Percentiles rank a stretch among this genome's conserved stretches.
phyloP scores from a whole-genome alignment of 2,797 vertebrate genomes.

The Argya squamiceps region DNA sequence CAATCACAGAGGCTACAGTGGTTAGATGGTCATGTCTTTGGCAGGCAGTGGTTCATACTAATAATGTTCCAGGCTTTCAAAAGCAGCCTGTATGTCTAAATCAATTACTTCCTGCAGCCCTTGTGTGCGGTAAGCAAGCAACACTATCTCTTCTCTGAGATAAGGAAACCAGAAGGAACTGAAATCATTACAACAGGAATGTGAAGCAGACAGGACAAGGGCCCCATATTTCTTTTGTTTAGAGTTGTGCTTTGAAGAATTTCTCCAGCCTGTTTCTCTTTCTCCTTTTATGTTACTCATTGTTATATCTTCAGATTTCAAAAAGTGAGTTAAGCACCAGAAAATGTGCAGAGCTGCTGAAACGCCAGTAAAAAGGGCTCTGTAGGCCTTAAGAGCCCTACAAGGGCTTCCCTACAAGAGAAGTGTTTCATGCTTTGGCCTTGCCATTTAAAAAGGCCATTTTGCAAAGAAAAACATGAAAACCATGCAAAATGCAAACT shows the following conservation, averaged over 20 bases:
- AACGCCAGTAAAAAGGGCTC: neutral
- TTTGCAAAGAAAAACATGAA: neutral
- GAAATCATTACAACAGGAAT: neutral
- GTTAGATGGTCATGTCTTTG: conserved; percentile 34
- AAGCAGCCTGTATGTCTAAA: conserved; percentile 52
- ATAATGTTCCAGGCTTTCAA: conserved; percentile 46
- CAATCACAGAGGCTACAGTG: neutral
- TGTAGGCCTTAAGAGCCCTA: neutral
- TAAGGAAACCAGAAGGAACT: conserved; percentile 39
- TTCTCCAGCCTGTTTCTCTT: neutral
- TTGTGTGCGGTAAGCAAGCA: neutral
- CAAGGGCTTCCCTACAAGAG: neutral
- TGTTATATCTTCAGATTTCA: conserved; percentile 40
- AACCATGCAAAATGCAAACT: neutral
- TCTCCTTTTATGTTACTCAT: conserved; percentile 28
- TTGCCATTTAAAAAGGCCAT: neutral
- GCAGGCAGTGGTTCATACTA: conserved; percentile 40
- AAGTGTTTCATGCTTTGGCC: neutral
- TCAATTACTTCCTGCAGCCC: conserved; percentile 35
- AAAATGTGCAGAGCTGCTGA: conserved; percentile 24
- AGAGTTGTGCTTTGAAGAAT: conserved; percentile 31
- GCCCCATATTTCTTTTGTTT: conserved; percentile 29
- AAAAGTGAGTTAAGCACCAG: conserved; percentile 30
- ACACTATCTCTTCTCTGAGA: conserved; percentile 29
- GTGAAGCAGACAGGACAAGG: neutral